Evolutionary conservation across 2,113 vertebrate species (phyloP).

Genomic region (Poicephalus gulielmi): DNA sequence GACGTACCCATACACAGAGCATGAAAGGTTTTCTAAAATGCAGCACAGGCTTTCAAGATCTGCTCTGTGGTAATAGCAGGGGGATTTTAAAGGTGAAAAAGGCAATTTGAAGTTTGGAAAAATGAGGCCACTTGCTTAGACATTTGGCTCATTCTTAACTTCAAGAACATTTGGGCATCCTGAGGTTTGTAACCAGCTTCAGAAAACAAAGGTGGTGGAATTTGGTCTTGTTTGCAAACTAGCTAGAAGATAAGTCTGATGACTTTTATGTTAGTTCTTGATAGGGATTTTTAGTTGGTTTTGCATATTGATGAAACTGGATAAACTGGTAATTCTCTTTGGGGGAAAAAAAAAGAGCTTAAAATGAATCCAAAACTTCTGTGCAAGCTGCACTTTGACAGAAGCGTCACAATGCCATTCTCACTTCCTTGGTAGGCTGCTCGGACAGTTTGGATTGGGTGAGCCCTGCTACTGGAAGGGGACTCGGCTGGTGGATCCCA

Average conservation of each 20-base stretch:
- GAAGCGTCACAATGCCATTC: rapidly evolving
- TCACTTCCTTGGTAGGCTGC: not conserved
- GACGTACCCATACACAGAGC: not conserved
- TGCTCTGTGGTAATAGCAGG: not conserved
- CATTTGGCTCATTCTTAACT: not conserved
- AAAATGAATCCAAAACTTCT: not conserved
- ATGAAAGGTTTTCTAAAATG: not conserved
- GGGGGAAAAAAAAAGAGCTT: not conserved
- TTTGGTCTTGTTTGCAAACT: not conserved
- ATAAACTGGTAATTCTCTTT: not conserved
- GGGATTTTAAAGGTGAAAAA: constrained; percentile 3
- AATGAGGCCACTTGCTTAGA: not conserved
- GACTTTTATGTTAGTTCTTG: too few species aligned
- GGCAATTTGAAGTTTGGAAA: not conserved
- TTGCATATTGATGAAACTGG: not conserved
- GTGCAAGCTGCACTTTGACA: not conserved
- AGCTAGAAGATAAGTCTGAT: not conserved
- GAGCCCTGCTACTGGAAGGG: not conserved
- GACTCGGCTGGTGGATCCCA: not conserved
- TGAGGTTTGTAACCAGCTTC: not conserved
- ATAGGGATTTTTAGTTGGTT: not conserved
- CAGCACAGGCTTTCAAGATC: not conserved
- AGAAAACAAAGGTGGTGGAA: not conserved
- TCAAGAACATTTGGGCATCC: not conserved
- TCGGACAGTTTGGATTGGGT: not conserved